Evolutionary conservation across 2,888 invertebrate genomes (phyloP), one percentile per base, ranked within the genome.

Genomic region (Chironomus tentans): DNA sequence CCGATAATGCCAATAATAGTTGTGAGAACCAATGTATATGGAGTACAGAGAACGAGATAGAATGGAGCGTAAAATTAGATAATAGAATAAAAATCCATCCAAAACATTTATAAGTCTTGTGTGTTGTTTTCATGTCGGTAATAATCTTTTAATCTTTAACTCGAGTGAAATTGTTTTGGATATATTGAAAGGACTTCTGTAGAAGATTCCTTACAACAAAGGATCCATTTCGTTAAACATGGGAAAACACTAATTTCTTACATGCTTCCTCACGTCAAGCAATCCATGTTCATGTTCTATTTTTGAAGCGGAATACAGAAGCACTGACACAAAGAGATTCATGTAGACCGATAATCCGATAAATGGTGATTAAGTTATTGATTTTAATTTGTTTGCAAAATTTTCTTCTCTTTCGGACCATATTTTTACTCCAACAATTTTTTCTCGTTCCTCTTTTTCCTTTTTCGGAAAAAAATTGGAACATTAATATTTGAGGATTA

Each of bases 101-200:
- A 68, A 74, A 74, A 74, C 74, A 74, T 74, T 68, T 68, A 68
- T 74, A 74, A 74, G 13, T 68, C 68, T 18, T n/a, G 22, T 24
- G 48, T 61, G 61, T 74, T 68, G 46, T 18, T 15, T 46, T 38
- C 47, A 47, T 68, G 68, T 74, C 74, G 74, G 74, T 21, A 68
- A 22, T 74, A 74, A 74, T 74, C 74, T 28, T 74, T 74, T 68
- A 74, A 74, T 74, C 74, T 74, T 68, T 74, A 74, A 65, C 68
- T 74, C 68, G 61, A 50, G 61, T 56, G 72, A 65, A 65, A 65
- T 65, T 65, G 65, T 65, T 65, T 65, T 65, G 65, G 65, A 65
- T 21, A 65, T 65, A 62, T 65, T 65, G 21, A 73, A 28, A 73
- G 62, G 56, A 56, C 56, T 56, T 56, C 56, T 56, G n/a, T 21